These are phyloP conservation scores for Pangasius sanitwongsei DNA, from an alignment of 2,797 vertebrate genomes.

Conservation along the genomic window DNA sequence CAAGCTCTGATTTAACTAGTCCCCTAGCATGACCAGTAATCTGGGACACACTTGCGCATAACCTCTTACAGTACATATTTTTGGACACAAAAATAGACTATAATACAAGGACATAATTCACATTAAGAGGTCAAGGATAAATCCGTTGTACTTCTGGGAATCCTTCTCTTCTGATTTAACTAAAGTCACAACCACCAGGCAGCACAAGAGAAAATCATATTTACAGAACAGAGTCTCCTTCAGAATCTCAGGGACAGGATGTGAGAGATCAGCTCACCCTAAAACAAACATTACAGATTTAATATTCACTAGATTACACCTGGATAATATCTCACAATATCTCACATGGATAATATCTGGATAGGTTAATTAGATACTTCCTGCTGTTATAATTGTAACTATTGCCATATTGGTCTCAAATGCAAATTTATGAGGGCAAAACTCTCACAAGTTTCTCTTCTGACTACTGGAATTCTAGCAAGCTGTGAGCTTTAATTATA, in stretches of 20 bases:
- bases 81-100: neutral
- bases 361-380: neutral
- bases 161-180: conserved; percentile 29
- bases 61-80: conserved; percentile 4
- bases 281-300: conserved; percentile 9
- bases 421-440: neutral
- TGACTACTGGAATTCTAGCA: neutral
- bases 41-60: conserved; percentile 9
- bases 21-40: neutral
- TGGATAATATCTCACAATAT: neutral
- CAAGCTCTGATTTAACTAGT: neutral
- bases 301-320: neutral
- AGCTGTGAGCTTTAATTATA: neutral
- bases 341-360: neutral
- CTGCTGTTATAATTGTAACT: neutral
- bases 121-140: conserved; percentile 19
- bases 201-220: conserved; percentile 12
- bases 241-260: neutral
- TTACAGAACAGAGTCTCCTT: conserved; percentile 19
- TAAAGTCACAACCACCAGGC: conserved; percentile 5
- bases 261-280: conserved; percentile 18
- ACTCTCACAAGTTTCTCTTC: neutral
- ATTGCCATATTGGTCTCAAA: neutral
- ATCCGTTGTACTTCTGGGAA: conserved; percentile 12
- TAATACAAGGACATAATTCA: neutral